Percentiles rank a stretch among this genome's conserved stretches.
Conservation (phyloP, 2,888 invertebrate species). For the Gandaritis pyraliata region DNA sequence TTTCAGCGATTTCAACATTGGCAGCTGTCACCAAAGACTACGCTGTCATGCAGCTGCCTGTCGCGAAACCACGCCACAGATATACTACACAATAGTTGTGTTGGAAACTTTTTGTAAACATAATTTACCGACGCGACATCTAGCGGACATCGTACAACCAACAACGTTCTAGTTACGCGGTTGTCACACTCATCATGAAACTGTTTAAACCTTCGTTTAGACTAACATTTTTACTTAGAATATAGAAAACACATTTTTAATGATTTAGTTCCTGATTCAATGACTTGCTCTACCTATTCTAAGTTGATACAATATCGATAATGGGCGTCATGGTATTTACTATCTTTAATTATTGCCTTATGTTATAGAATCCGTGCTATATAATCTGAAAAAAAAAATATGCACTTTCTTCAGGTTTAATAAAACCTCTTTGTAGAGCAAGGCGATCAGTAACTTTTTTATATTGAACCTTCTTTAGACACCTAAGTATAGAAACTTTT, state of each 20-base stretch:
- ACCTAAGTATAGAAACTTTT: neutral
- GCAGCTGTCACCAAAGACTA: constrained; percentile 48
- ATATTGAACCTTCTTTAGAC: neutral
- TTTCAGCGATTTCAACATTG: constrained; percentile 61
- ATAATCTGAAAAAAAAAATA: too few relatives aligned
- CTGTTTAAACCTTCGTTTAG: neutral
- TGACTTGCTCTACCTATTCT: too few relatives aligned
- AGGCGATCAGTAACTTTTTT: neutral
- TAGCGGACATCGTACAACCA: constrained; percentile 41
- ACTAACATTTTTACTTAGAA: too few relatives aligned
- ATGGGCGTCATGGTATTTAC: too few relatives aligned
- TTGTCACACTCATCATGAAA: constrained; percentile 1
- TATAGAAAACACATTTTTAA: too few relatives aligned
- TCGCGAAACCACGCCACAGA: constrained; percentile 55
- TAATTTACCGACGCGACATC: constrained; percentile 50
- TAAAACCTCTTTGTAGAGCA: too few relatives aligned
- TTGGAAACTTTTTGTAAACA: constrained; percentile 44
- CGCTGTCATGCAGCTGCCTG: constrained; percentile 51
- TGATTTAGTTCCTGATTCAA: too few relatives aligned
- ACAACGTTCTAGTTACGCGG: neutral
- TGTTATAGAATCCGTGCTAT: too few relatives aligned
- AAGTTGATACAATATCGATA: too few relatives aligned
- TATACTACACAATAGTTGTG: constrained; percentile 41
- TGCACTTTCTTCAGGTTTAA: too few relatives aligned
- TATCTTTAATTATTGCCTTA: too few relatives aligned